Percentiles rank a stretch among this genome's conserved stretches.
These are phyloP conservation scores for Lithophane semibrunnea DNA, from an alignment of 2,888 invertebrate species.

Conservation along the genomic window DNA sequence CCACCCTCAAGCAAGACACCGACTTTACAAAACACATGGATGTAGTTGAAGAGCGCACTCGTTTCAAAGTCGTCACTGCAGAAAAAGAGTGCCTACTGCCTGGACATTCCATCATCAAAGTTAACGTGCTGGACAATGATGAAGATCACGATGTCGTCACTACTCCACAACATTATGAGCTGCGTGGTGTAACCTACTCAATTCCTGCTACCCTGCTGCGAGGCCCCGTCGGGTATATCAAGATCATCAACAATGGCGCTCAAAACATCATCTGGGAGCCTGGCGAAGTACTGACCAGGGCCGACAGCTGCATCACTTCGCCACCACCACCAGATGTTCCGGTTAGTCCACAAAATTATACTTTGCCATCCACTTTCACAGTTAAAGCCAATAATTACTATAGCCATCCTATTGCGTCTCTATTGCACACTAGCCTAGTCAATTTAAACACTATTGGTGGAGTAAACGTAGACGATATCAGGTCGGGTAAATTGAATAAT, in stretches of 20 bases:
- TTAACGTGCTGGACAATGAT: slow-evolving; percentile 23
- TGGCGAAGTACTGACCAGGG: too few species aligned
- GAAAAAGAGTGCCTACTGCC: too few species aligned
- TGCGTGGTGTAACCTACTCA: slow-evolving; percentile 55
- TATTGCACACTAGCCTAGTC: too few species aligned
- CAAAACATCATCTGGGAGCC: neutral
- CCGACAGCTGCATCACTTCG: neutral
- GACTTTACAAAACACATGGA: neutral
- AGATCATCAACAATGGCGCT: slow-evolving; percentile 55
- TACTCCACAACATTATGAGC: slow-evolving; percentile 55
- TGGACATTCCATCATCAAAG: too few species aligned
- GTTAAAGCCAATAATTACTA: neutral
- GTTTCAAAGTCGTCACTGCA: too few species aligned
- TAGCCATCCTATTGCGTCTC: neutral
- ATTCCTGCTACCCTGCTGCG: slow-evolving; percentile 47
- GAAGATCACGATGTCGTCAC: slow-evolving; percentile 50
- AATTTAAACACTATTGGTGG: too few species aligned
- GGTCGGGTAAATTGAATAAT: too few species aligned
- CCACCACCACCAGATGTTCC: neutral
- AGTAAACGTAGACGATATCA: too few species aligned
- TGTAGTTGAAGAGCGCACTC: too few species aligned
- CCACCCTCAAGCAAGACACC: neutral
- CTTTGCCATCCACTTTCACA: neutral
- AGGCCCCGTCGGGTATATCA: slow-evolving; percentile 59
- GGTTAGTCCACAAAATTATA: neutral